A percentile compares a stretch with the other conserved stretches of the same genome.
phyloP scores from a whole-genome alignment of 2,888 invertebrate genomes.

The Pelosia muscerda region DNA sequence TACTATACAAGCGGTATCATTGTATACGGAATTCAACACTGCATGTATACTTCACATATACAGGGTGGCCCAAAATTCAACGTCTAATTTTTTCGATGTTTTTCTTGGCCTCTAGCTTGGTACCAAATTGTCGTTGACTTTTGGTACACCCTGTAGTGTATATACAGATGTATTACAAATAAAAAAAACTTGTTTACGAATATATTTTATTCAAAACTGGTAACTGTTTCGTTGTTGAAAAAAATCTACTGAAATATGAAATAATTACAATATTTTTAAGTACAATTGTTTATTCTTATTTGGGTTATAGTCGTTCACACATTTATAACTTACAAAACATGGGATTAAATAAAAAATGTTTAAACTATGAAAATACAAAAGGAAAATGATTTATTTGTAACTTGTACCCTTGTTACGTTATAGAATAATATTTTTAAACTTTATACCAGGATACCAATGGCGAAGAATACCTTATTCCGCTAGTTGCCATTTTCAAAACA shows the following conservation, averaged over 20 bases:
- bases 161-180: slow-evolving; percentile 21
- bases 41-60: slow-evolving; percentile 23
- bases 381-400: slow-evolving; percentile 38
- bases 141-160: no score
- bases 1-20: slow-evolving; percentile 27
- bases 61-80: no score
- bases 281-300: slow-evolving; percentile 52
- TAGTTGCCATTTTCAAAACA: background rate
- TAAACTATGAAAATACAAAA: slow-evolving; percentile 55
- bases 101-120: no score
- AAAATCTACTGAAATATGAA: slow-evolving; percentile 51
- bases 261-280: slow-evolving; percentile 63
- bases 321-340: slow-evolving; percentile 56
- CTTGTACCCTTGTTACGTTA: slow-evolving; percentile 44
- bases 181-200: slow-evolving; percentile 37
- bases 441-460: background rate
- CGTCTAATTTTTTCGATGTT: no score
- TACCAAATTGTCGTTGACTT: no score
- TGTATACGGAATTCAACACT: slow-evolving; percentile 21
- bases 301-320: slow-evolving; percentile 52
- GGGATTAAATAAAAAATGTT: slow-evolving; percentile 54
- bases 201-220: slow-evolving; percentile 41
- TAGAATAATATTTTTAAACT: slow-evolving; percentile 19
- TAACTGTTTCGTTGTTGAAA: slow-evolving; percentile 35
- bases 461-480: background rate